Percentiles rank a stretch among this genome's conserved stretches.
Conservation (phyloP, 2,888 invertebrate genomes). For the Saturnia pavonia region DNA sequence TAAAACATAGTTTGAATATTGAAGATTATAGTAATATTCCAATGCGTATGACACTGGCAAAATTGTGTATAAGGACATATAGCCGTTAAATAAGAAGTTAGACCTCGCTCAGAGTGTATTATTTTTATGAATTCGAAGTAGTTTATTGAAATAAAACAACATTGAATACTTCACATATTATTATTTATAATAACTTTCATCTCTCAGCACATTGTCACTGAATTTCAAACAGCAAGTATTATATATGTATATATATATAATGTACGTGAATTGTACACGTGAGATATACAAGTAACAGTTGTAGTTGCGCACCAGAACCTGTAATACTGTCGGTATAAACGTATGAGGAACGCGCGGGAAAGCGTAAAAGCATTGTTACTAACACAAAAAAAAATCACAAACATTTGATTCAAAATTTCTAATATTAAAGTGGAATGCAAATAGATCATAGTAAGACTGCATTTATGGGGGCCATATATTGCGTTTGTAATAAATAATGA, state of each 20-base stretch:
- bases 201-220: conserved; percentile 64
- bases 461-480: conserved; percentile 22
- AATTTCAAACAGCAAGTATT: conserved; percentile 64
- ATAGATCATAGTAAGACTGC: conserved; percentile 49
- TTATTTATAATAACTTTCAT: conserved; percentile 68
- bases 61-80: too few relatives aligned
- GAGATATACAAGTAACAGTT: conserved; percentile 28
- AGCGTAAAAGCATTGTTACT: conserved; percentile 41
- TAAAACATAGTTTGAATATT: too few relatives aligned
- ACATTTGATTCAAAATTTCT: conserved; percentile 40
- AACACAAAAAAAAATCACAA: conserved; percentile 24
- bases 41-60: too few relatives aligned
- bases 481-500: conserved; percentile 61
- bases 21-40: too few relatives aligned
- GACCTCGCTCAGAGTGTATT: too few relatives aligned
- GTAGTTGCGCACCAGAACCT: background rate
- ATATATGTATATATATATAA: conserved; percentile 33
- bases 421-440: conserved; percentile 76
- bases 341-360: conserved; percentile 22
- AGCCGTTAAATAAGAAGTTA: too few relatives aligned
- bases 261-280: conserved; percentile 45
- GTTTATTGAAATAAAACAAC: conserved; percentile 54
- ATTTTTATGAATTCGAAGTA: too few relatives aligned
- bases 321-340: conserved; percentile 47
- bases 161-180: conserved; percentile 55